phyloP scores from a whole-genome alignment of 2,888 invertebrate genomes.

The Melinaea marsaeus region DNA sequence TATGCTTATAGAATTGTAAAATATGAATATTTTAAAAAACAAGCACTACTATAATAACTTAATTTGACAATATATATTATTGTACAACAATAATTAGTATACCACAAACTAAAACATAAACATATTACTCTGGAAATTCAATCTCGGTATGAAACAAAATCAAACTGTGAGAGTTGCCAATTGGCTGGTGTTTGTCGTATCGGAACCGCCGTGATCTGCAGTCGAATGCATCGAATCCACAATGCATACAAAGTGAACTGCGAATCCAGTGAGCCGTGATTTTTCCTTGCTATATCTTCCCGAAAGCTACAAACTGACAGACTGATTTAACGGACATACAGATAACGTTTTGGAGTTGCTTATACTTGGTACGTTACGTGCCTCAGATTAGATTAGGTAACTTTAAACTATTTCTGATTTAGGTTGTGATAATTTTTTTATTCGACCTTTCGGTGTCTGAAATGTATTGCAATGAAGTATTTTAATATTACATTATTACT shows the following conservation, averaged over 20 bases:
- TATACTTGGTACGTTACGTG: background rate
- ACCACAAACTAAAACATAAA: background rate
- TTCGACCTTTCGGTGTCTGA: too few relatives aligned
- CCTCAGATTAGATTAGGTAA: too few relatives aligned
- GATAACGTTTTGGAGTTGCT: constrained; percentile 11
- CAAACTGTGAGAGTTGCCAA: constrained; percentile 51
- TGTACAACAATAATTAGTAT: background rate
- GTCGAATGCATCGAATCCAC: constrained; percentile 56
- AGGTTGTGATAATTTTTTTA: too few relatives aligned
- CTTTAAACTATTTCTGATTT: too few relatives aligned
- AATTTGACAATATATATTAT: background rate
- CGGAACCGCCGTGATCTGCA: constrained; percentile 57
- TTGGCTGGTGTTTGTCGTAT: constrained; percentile 64
- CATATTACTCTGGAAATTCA: constrained; percentile 35
- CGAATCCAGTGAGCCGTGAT: constrained; percentile 56
- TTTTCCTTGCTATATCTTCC: constrained; percentile 53
- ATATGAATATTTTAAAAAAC: too few relatives aligned
- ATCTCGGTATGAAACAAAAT: constrained; percentile 55
- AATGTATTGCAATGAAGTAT: background rate
- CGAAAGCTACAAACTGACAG: constrained; percentile 39
- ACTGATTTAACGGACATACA: constrained; percentile 13
- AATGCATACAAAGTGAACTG: constrained; percentile 64
- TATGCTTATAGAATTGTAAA: too few relatives aligned
- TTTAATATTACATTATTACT: background rate
- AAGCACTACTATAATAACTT: constrained; percentile 4